Evolutionary conservation across 2,888 invertebrate species (phyloP), one percentile per base, ranked within the genome.

Genomic region (Trachelus troglodyta): DNA sequence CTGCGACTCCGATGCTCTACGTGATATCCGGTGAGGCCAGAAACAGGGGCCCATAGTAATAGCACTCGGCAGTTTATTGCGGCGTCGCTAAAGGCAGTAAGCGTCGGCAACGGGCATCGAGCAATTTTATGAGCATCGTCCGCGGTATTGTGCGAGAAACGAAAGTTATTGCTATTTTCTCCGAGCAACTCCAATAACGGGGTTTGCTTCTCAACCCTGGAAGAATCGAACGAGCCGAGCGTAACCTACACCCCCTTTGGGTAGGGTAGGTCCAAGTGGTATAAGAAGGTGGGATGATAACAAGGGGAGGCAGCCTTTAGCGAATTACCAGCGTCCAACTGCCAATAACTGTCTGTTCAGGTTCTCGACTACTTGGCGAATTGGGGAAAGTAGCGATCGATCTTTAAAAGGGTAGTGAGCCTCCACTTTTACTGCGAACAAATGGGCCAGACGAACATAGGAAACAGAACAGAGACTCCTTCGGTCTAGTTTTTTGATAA

Each of bases 81-180:
- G 23, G 56, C 74, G 35, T 35, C 74, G 74, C 31, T 34, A 71
- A 34, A 34, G 37, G 74, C 35, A 74, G 74, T 74, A 74, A 74
- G 23, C 74, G 35, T 1, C 12, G 30, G 31, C 34, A 33, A 33
- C 74, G 35, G 37, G 74, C 23, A 74, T 34, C 74, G 35, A 74
- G 23, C 74, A 35, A 23, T n/a, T 74, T 74, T 74, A 74, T 35
- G 74, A 74, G 74, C 35, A 33, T 30, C 34, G 69, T 74, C 77
- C 75, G 75, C 77, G 76, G 40, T 12, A 69, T 34, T 56, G 69
- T 75, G 56, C 77, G 79, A 80, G 40, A 77, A 76, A 69, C 77
- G 78, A 78, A 81, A 84, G 81, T 82, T 85, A 85, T 85, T 76
- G 85, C 76, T 79, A 77, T 80, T 77, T 82, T 82, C 78, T 77